Evolutionary conservation across 2,113 vertebrate genomes (phyloP).

Genomic region (Oncorhynchus keta): DNA sequence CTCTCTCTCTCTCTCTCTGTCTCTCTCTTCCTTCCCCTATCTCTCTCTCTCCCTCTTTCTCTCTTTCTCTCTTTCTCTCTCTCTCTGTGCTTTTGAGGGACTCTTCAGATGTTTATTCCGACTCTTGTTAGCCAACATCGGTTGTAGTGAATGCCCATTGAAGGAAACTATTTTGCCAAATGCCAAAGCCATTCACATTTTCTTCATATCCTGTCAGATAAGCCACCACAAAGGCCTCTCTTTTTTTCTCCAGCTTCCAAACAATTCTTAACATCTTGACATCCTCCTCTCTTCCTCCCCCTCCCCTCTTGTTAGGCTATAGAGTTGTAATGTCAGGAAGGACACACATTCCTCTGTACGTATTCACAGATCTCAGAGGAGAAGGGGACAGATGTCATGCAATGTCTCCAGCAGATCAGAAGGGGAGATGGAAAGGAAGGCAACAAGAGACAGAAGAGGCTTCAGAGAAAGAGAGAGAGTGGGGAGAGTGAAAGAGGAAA

Average conservation of each 20-base stretch:
- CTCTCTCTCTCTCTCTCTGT: neutral
- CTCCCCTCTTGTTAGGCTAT: conserved; percentile 68
- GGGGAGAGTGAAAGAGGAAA: conserved; percentile 16
- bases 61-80: conserved; percentile 5
- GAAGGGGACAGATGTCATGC: conserved; percentile 21
- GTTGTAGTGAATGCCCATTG: conserved; percentile 68
- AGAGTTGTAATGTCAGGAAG: conserved; percentile 77
- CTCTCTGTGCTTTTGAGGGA: conserved; percentile 9
- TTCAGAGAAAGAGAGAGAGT: neutral
- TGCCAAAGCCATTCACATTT: conserved; percentile 70
- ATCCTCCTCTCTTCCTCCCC: conserved; percentile 63
- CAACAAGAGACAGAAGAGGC: conserved; percentile 7
- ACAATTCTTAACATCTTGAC: conserved; percentile 62
- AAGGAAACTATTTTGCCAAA: conserved; percentile 79
- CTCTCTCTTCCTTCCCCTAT: conserved; percentile 21
- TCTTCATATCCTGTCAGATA: conserved; percentile 81
- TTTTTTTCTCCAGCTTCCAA: conserved; percentile 63
- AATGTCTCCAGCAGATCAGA: conserved; percentile 51
- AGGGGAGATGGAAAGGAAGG: conserved; percentile 19
- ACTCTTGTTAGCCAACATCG: conserved; percentile 53
- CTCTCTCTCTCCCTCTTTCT: neutral
- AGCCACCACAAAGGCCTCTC: conserved; percentile 72
- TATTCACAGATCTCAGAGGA: conserved; percentile 68
- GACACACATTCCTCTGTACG: conserved; percentile 68
- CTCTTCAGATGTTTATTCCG: conserved; percentile 45